Base-by-base conservation (phyloP, 2,888 invertebrate genomes). In the Drosophila tripunctata region DNA sequence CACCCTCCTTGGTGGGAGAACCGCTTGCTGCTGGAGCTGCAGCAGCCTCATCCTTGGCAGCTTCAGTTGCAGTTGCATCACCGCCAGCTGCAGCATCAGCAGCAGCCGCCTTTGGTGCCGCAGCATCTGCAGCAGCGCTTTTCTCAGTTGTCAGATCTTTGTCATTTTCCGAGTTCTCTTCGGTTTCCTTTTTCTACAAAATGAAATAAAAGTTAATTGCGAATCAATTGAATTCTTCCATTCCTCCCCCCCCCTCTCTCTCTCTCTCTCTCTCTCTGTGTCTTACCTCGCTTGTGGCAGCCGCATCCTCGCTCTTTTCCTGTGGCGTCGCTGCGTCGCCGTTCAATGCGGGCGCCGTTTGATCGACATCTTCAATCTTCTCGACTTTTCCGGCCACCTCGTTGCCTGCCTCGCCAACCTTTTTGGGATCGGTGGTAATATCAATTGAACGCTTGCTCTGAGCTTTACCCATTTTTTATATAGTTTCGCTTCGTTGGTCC, bases 391-490 rank as follows among this genome's bases (percentile, higher is more conserved):
- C 95, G 60, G 93, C 93, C 68, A 93, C 92, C 83, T 93, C 94
- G 50, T 92, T 92, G 54, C 89, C 88, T 8, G 27, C 10, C 45
- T 89, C 88, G 45, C 75, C 91, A 92, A 93, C 90, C 92, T 94
- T 94, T 61, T 89, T 89, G 58, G 88, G 82, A 87, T 94, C 94
- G 91, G 96, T 96, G 87, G 94, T 94, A 92, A 96, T 96, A 91
- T 96, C 96, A 92, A 96, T 95, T 89, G 96, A 96, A 92, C 96
- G 94, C 92, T 95, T 96, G 92, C 96, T 96, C 93, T 96, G 96
- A 93, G 95, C 94, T 92, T 95, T 96, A 93, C 96, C 96, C 96
- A 96, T 96, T 91, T 74, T 41, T 17, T 7, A 57, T 72, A 31
- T 14, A 3, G n/a, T 1, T 31, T n/a, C 19, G 8, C 2, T 14